Evolutionary conservation across 2,797 vertebrate genomes (phyloP), one percentile per base, ranked within the genome.

Genomic region (Gymnoscopelus microlampas): DNA sequence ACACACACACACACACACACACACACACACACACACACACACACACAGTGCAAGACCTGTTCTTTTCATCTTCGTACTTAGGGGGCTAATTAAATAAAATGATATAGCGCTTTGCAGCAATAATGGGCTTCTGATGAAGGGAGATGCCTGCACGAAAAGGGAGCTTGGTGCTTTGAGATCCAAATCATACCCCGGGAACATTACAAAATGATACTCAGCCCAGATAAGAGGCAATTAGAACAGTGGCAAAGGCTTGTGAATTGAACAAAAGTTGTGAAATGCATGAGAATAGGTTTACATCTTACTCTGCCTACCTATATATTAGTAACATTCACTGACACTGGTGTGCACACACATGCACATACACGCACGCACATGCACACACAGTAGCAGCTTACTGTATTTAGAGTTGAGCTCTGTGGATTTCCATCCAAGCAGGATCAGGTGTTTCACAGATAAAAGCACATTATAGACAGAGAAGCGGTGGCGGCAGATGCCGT

Each of bases 341-440:
- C 73, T 73, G 62, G 66, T 67, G 70, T 49, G 57, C 73, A 74
- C 62, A 73, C 74, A 66, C 57, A 57, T 5, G 3, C 59, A 74
- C 29, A 65, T 47, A 54, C 32, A 71, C 44, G 70, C 35, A 64
- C 13, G 74, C 49, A 70, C 66, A 61, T 44, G 48, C 29, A 55
- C 14, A 66, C 62, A 81, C 12, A 81, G 66, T 73, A 82, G 72
- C 76, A 59, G 75, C 90, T 91, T 92, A 89, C 90, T 88, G 87
- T 89, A 83, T 83, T 80, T 67, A 73, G 82, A 85, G 66, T 77
- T 78, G 69, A 73, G 79, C 77, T 82, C 76, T 71, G 29, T 70
- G 60, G 83, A 74, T 85, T 74, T 82, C 70, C 73, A 79, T 79
- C 57, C 73, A 81, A 82, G 72, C 76, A 76, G 55, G 71, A 81